Evolutionary conservation across 2,888 invertebrate species (phyloP).

Genomic region (Trichopria drosophilae): DNA sequence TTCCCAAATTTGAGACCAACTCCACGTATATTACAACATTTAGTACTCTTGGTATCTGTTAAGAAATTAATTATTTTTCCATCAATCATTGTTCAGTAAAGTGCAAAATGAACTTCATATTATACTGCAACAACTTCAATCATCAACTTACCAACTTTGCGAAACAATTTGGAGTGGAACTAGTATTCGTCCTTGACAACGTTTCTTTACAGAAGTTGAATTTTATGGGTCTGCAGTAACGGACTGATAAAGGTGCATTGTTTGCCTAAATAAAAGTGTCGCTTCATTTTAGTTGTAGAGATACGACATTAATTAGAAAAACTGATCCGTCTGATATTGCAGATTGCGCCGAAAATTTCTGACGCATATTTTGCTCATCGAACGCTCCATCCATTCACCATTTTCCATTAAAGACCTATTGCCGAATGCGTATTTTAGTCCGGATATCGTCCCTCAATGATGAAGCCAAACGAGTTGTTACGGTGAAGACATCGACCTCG

Average conservation of each 20-base stretch:
- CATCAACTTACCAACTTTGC: too few relatives aligned
- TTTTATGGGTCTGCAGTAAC: slow-evolving; percentile 18
- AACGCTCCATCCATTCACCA: slow-evolving; percentile 18
- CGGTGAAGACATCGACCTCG: too few relatives aligned
- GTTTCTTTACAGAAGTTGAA: slow-evolving; percentile 20
- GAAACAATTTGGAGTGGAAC: too few relatives aligned
- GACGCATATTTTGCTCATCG: slow-evolving; percentile 10
- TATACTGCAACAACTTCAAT: neutral
- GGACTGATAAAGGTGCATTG: slow-evolving; percentile 12
- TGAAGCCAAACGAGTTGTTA: too few relatives aligned
- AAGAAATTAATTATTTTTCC: slow-evolving; percentile 17
- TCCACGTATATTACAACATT: slow-evolving; percentile 19
- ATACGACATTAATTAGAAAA: slow-evolving; percentile 5
- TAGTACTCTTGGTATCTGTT: slow-evolving; percentile 6
- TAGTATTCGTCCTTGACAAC: slow-evolving; percentile 11
- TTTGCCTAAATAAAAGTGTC: slow-evolving; percentile 19
- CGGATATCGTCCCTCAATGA: neutral
- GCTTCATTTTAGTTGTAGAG: slow-evolving; percentile 9
- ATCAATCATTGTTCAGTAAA: slow-evolving; percentile 24
- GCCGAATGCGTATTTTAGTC: neutral
- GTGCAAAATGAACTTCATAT: too few relatives aligned
- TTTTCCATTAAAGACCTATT: slow-evolving; percentile 11
- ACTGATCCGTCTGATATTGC: slow-evolving; percentile 8
- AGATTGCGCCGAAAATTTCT: slow-evolving; percentile 10
- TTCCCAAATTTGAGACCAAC: slow-evolving; percentile 13